Conservation (phyloP, 2,888 invertebrate genomes). For the Zootermopsis nevadensis region DNA sequence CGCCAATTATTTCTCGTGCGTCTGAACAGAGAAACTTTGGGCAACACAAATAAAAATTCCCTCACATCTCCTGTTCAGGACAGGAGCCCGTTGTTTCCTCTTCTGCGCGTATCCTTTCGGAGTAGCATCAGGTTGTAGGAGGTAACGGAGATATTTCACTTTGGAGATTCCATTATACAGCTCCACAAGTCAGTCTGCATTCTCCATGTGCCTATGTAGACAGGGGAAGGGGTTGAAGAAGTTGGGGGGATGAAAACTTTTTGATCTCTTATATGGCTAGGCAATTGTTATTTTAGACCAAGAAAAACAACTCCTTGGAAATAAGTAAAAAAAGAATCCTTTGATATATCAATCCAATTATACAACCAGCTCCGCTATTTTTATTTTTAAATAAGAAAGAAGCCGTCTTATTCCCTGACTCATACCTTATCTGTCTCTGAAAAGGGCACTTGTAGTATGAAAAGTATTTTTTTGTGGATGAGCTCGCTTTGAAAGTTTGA, state of each 20-base stretch:
- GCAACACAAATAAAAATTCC: constrained; percentile 13
- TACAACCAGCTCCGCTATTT: not conserved
- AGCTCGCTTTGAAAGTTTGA: too few relatives aligned
- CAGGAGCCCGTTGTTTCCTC: not conserved
- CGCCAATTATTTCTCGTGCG: constrained; percentile 12
- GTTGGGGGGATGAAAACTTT: not conserved
- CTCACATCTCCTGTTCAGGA: not conserved
- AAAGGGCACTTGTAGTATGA: too few relatives aligned
- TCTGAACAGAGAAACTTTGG: constrained; percentile 2
- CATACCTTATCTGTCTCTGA: too few relatives aligned
- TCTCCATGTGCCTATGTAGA: not conserved
- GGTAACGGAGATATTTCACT: not conserved
- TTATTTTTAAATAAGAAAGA: not conserved
- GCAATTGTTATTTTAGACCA: not conserved
- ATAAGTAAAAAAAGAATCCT: not conserved
- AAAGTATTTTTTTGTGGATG: too few relatives aligned
- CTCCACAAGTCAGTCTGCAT: not conserved
- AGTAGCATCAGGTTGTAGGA: not conserved
- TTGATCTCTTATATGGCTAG: not conserved
- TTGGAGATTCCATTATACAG: not conserved
- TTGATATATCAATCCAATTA: not conserved
- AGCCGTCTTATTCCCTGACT: too few relatives aligned
- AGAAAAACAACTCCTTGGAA: not conserved
- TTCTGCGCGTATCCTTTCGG: not conserved
- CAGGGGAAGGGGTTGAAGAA: not conserved